These are phyloP conservation scores for Drosophila falleni DNA, from an alignment of 2,888 invertebrate genomes.

Conservation along the genomic window DNA sequence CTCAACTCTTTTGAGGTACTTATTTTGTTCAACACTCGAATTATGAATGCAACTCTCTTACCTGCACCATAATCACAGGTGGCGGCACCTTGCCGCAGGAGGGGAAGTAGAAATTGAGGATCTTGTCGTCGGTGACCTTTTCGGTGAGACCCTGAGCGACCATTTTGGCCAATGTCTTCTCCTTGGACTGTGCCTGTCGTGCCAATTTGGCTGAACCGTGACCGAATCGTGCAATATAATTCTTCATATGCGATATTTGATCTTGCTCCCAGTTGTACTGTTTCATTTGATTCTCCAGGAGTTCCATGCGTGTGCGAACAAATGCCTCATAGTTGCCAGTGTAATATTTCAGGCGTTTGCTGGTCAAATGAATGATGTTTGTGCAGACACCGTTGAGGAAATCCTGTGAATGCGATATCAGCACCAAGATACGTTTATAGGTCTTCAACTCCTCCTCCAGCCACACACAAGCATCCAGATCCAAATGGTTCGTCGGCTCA, in stretches of 20 bases:
- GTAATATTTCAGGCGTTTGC: constrained; percentile 97
- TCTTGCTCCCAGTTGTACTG: constrained; percentile 99
- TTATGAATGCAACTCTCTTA: too few relatives aligned
- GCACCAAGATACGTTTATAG: constrained; percentile 97
- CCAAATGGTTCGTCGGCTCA: constrained; percentile 99
- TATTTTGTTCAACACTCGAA: too few relatives aligned
- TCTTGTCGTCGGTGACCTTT: constrained; percentile 96
- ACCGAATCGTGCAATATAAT: constrained; percentile 99
- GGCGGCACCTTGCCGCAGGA: constrained; percentile 98
- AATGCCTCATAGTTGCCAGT: constrained; percentile 99
- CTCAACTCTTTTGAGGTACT: too few relatives aligned
- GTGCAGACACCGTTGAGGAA: constrained; percentile 99
- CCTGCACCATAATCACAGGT: constrained; percentile 99
- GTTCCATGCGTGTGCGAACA: constrained; percentile 95
- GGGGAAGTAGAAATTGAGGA: constrained; percentile 97
- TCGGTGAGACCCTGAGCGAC: constrained; percentile 99
- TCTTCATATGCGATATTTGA: constrained; percentile 99
- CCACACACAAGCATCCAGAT: constrained; percentile 99
- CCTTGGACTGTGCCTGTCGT: constrained; percentile 99
- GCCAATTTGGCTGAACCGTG: constrained; percentile 99
- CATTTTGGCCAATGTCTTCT: constrained; percentile 99
- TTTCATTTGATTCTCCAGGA: constrained; percentile 99
- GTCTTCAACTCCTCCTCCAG: constrained; percentile 98
- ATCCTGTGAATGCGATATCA: constrained; percentile 99
- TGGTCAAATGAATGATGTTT: constrained; percentile 98